Conservation (phyloP, 2,888 invertebrate genomes). For the Neoscelio sp. region DNA sequence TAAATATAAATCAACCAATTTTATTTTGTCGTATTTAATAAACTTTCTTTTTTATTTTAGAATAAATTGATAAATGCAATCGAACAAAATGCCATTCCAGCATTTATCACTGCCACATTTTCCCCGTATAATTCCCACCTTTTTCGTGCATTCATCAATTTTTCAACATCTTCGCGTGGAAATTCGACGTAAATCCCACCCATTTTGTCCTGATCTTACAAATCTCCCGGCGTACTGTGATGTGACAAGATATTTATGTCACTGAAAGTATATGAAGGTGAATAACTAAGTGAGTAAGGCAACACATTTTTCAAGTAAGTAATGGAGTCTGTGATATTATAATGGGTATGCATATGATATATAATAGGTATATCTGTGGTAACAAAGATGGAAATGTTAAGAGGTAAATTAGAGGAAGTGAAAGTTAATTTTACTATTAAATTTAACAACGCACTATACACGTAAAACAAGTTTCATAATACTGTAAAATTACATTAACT, state of each 20-base stretch:
- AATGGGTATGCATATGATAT: constrained; percentile 21
- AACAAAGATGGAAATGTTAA: constrained; percentile 51
- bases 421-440: no score
- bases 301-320: constrained; percentile 57
- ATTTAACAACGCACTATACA: no score
- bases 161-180: constrained; percentile 39
- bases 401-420: no score
- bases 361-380: background rate
- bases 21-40: no score
- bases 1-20: no score
- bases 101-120: constrained; percentile 28
- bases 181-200: constrained; percentile 45
- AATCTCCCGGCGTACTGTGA: constrained; percentile 34
- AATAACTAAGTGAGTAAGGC: constrained; percentile 51
- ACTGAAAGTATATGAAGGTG: constrained; percentile 46
- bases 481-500: no score
- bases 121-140: constrained; percentile 11
- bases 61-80: constrained; percentile 29
- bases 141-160: constrained; percentile 43
- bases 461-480: no score
- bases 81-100: background rate
- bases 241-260: constrained; percentile 56
- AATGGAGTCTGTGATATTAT: constrained; percentile 37
- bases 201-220: constrained; percentile 51
- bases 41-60: background rate